Evolutionary conservation across 1,140 invertebrate genomes (phyloP).

Genomic region (Plodia interpunctella): DNA sequence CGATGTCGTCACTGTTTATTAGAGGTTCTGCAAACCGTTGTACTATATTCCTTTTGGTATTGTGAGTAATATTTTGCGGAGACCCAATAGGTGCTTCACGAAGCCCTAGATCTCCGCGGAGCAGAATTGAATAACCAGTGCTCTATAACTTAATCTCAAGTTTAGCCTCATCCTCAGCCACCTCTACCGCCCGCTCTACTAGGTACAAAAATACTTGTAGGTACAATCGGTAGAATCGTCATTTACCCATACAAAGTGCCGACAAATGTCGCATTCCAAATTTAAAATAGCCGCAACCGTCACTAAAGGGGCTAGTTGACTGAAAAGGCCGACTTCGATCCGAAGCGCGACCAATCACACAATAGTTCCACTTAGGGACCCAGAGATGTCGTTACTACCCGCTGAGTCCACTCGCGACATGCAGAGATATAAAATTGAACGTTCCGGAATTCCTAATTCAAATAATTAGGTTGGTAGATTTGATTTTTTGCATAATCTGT

Average conservation of each 20-base stretch:
- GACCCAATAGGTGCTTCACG: no score
- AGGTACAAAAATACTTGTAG: not conserved
- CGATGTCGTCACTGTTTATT: no score
- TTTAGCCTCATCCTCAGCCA: no score
- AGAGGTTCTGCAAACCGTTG: no score
- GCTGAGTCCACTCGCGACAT: conserved; percentile 43
- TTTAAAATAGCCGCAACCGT: conserved; percentile 53
- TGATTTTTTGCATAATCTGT: conserved; percentile 13
- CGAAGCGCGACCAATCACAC: conserved; percentile 56
- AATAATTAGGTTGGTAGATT: conserved; percentile 5
- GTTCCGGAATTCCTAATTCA: conserved; percentile 18
- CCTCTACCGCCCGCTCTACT: no score
- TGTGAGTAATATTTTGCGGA: no score
- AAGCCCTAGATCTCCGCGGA: no score
- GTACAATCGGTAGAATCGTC: not conserved
- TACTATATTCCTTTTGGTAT: no score
- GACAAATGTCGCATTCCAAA: conserved; percentile 62
- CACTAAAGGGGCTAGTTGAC: conserved; percentile 54
- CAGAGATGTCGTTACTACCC: conserved; percentile 69
- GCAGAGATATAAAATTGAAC: conserved; percentile 37
- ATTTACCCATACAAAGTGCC: not conserved
- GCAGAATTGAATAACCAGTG: no score
- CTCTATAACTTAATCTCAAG: no score
- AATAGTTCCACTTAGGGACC: conserved; percentile 63
- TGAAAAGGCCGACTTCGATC: conserved; percentile 36